Evolutionary conservation across 2,888 invertebrate species (phyloP).

Genomic region (Slavum lentiscoides): DNA sequence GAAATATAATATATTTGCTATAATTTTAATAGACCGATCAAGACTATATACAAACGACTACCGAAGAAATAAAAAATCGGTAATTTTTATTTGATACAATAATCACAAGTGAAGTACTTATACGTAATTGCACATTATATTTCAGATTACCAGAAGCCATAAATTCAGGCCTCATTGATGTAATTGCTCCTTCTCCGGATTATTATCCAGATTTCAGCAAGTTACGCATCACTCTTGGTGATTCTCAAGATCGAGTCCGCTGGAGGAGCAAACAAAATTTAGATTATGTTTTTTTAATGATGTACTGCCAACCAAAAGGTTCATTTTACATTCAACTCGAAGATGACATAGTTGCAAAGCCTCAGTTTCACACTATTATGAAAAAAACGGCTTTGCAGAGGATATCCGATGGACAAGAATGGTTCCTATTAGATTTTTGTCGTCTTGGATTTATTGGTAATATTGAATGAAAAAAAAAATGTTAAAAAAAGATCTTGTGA

Average conservation of each 20-base stretch:
- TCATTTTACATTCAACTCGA: constrained; percentile 90
- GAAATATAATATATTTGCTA: neutral
- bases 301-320: constrained; percentile 85
- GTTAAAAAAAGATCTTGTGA: neutral
- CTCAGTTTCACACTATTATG: constrained; percentile 81
- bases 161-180: constrained; percentile 81
- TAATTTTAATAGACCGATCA: constrained; percentile 69
- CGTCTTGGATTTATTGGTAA: constrained; percentile 90
- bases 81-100: constrained; percentile 21
- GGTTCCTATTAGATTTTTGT: constrained; percentile 93
- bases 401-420: constrained; percentile 73
- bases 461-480: neutral
- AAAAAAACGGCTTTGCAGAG: constrained; percentile 80
- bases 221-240: constrained; percentile 79
- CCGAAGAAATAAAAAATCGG: constrained; percentile 66
- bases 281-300: constrained; percentile 92
- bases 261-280: constrained; percentile 96
- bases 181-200: constrained; percentile 79
- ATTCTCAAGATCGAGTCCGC: constrained; percentile 78
- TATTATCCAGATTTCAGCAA: constrained; percentile 87
- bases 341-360: constrained; percentile 89
- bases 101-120: too few relatives aligned
- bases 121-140: neutral
- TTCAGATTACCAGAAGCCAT: constrained; percentile 70
- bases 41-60: constrained; percentile 74